Evolutionary conservation across 2,113 vertebrate species (phyloP), one percentile per base, ranked within the genome.

Genomic region (Cyphomyrus discorhynchus): DNA sequence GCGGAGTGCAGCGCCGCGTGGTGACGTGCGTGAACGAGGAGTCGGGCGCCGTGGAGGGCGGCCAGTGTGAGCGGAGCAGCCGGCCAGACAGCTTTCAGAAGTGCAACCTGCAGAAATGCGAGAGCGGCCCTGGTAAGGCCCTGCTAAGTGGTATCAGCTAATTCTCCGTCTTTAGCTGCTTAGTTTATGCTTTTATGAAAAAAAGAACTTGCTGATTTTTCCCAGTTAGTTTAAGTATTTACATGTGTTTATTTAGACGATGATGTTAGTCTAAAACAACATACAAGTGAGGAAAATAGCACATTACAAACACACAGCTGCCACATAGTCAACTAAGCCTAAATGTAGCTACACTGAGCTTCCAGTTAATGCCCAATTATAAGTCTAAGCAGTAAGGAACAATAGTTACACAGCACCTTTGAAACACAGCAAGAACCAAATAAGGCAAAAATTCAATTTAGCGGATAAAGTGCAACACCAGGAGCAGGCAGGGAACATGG

Each of bases 101-200:
- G 90, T 96, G 96, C 91, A 94, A 92, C 80, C 87, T 86, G 47
- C 93, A 95, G 92, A 93, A 95, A 88, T 96, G 96, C 90, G 94
- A 92, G 89, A 86, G 85, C 84, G 92, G 89, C 56, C 47, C 89
- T 91, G 95, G 95, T 96, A 91, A 88, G 90, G 21, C 15, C 24
- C 21, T 42, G 24, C 52, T 47, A 19, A 4, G 45, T 3, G 45
- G 15, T 47, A n/a, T n/a, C 17, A 3, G 21, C 9, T 46, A 19
- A 84, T 9, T 47, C 35, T 80, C 21, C 5, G 35, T 17, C 74
- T 74, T 74, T 35, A 74, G 13, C n/a, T 19, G 15, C 15, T 17
- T 19, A 47, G 88, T 21, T 8, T 39, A 47, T 24, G n/a, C 39
- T n/a, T 85, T 49, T 49, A 49, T 15, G 17, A 47, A 10, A n/a